Evolutionary conservation across 1,140 invertebrate species (phyloP).

Genomic region (Eufriesea mexicana): DNA sequence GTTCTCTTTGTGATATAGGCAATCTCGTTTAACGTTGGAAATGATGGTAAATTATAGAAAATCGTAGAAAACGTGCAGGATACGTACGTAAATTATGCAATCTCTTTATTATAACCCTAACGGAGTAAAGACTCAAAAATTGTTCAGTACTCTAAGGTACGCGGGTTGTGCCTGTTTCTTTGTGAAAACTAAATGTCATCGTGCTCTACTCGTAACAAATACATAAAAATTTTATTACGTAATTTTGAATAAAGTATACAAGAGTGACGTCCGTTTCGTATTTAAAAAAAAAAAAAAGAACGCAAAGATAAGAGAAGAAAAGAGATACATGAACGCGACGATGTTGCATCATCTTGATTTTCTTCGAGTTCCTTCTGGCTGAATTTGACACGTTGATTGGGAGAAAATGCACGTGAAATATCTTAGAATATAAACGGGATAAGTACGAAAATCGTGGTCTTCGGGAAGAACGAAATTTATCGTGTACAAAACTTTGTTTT

Average conservation of each 20-base stretch:
- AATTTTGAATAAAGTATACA: background rate
- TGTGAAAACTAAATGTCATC: slow-evolving; percentile 1
- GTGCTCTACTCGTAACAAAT: background rate
- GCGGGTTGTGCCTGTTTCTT: background rate
- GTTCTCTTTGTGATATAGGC: background rate
- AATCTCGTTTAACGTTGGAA: background rate
- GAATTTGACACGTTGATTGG: background rate
- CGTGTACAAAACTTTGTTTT: slow-evolving; percentile 22
- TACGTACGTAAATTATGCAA: slow-evolving; percentile 5
- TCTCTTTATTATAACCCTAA: slow-evolving; percentile 25
- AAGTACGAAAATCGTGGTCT: slow-evolving; percentile 8
- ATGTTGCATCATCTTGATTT: background rate
- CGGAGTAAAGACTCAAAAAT: background rate
- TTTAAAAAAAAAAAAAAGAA: background rate
- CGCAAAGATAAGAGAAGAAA: background rate
- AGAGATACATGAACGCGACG: background rate
- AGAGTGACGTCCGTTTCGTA: background rate
- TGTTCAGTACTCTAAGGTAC: slow-evolving; percentile 2
- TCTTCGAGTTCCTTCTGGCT: background rate
- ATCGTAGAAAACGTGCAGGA: slow-evolving; percentile 23
- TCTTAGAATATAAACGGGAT: slow-evolving; percentile 26
- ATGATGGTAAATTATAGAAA: background rate
- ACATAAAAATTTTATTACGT: background rate
- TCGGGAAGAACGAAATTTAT: slow-evolving; percentile 1
- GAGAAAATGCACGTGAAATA: slow-evolving; percentile 7